These are phyloP conservation scores for Lingula anatina DNA, from an alignment of 2,888 invertebrate genomes.

Conservation along the genomic window DNA sequence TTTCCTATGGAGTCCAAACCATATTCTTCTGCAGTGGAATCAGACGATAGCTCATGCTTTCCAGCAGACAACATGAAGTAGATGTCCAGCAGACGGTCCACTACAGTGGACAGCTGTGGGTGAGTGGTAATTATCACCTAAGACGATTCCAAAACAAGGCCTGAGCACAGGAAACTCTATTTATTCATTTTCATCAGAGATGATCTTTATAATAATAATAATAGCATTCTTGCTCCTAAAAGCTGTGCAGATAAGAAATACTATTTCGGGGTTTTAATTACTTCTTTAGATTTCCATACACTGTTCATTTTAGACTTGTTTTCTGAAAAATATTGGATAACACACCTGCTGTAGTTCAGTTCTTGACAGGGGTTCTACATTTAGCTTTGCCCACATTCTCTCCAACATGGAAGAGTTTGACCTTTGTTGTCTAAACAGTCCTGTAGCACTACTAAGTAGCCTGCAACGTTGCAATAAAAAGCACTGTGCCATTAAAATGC, in stretches of 20 bases:
- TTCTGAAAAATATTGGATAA: too few species aligned
- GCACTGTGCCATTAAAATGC: too few species aligned
- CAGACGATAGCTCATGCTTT: conserved; percentile 54
- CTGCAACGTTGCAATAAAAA: conserved; percentile 52
- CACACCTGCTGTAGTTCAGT: conserved; percentile 69
- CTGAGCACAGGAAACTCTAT: background rate
- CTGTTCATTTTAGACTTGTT: too few species aligned
- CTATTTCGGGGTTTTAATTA: too few species aligned
- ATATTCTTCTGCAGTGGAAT: conserved; percentile 14
- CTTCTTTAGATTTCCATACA: too few species aligned
- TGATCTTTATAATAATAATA: background rate
- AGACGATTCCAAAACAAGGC: conserved; percentile 10
- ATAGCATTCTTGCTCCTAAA: too few species aligned
- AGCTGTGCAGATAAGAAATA: too few species aligned
- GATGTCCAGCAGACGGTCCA: conserved; percentile 73
- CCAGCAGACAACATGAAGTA: conserved; percentile 76
- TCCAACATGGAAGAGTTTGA: conserved; percentile 61
- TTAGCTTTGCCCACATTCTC: conserved; percentile 76
- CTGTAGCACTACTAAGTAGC: conserved; percentile 60
- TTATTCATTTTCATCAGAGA: background rate
- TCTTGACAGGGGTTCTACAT: conserved; percentile 71
- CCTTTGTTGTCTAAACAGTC: conserved; percentile 56
- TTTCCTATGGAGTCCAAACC: conserved; percentile 22
- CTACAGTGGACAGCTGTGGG: conserved; percentile 68
- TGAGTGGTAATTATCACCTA: conserved; percentile 57